Evolutionary conservation across 2,888 invertebrate genomes (phyloP), one percentile per base, ranked within the genome.

Genomic region (Noctuana brunneofusca): DNA sequence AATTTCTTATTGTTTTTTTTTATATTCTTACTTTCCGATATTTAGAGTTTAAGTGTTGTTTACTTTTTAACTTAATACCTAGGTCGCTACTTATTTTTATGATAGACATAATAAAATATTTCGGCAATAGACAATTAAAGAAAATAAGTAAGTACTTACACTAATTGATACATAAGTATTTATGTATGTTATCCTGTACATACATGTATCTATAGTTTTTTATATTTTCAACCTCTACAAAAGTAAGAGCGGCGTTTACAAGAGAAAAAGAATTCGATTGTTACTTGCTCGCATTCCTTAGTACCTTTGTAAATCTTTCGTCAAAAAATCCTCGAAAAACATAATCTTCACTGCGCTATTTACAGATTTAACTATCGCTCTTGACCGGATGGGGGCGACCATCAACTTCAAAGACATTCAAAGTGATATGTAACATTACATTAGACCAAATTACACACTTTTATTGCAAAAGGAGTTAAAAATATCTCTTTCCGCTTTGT

Each of bases 341-440:
- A 20, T n/a, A 50, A 49, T 69, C 18, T 69, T 71, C 67, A 67
- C 60, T 50, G 65, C 54, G 48, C 38, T 64, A 52, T 57, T 62
- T 65, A 24, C 53, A 64, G 63, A 50, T 43, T 63, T 58, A 32
- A 62, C 30, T 56, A 50, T 50, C 20, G 27, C 55, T 48, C 30
- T 49, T 35, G 16, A 24, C 50, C 62, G 50, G 55, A 62, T 56
- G 49, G 20, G 22, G 6, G 27, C 43, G 35, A 35, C 46, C 41
- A 63, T 50, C 1, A 56, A 56, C 62, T 50, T 63, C 62, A 63
- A 63, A 63, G 41, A 24, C 20, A 60, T 43, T 32, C 53, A 54
- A 59, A 59, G 30, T 35, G 59, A 59, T 32, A 20, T 20, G 30
- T 54, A 54, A 60, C 14, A 52, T 59, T 46, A 46, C 22, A 60